phyloP scores from a whole-genome alignment of 2,113 vertebrate genomes.

The sheep (Ovis aries) region ARS-UI_Ramb_v3.0 NC_056060.1:60836001-60836500 shows the following conservation, averaged over 20 bases:
- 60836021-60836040: not conserved
- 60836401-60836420: not conserved
- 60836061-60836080: not conserved
- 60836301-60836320: not conserved
- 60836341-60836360: not conserved
- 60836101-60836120: not conserved
- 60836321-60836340: not conserved
- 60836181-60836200: not conserved
- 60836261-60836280: not conserved
- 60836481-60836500: not conserved
- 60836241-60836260: not conserved
- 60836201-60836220: not conserved
- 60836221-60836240: not conserved
- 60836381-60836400: not conserved
- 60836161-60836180: not conserved
- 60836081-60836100: not conserved
- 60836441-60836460: not conserved
- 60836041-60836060: not conserved
- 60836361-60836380: not conserved
- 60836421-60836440: conserved; percentile 15
- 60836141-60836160: not conserved
- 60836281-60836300: not conserved
- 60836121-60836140: not conserved
- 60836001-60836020: not conserved
- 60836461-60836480: not conserved